phyloP scores from a whole-genome alignment of 2,113 vertebrate genomes.

The Phrynocephalus versicolor region DNA sequence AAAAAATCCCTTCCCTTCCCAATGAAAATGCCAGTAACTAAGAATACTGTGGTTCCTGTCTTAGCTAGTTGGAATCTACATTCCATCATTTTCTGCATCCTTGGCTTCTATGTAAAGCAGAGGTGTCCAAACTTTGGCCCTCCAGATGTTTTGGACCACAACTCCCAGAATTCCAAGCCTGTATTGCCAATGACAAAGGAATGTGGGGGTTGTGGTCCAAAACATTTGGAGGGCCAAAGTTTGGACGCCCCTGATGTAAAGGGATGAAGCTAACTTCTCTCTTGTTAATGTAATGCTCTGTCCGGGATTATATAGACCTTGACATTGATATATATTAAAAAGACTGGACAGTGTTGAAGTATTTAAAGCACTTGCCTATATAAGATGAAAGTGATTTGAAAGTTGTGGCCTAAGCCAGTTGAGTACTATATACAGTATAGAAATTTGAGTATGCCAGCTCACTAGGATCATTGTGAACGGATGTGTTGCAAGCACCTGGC shows the following conservation, averaged over 20 bases:
- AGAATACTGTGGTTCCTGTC: background rate
- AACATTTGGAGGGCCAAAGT: too few relatives aligned
- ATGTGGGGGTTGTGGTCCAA: too few relatives aligned
- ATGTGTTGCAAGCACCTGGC: background rate
- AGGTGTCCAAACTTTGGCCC: too few relatives aligned
- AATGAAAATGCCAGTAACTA: background rate
- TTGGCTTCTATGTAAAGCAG: background rate
- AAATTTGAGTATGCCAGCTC: background rate
- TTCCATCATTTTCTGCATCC: background rate
- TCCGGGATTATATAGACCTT: background rate
- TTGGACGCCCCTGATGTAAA: too few relatives aligned
- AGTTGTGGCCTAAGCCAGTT: background rate
- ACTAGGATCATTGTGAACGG: background rate
- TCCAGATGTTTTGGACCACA: too few relatives aligned
- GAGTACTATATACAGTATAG: too few relatives aligned
- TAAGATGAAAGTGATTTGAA: background rate
- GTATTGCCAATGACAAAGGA: too few relatives aligned
- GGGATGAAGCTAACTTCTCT: background rate
- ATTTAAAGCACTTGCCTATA: background rate
- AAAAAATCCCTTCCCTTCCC: background rate
- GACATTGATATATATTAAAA: background rate
- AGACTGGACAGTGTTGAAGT: background rate
- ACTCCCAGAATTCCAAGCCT: too few relatives aligned
- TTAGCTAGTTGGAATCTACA: background rate
- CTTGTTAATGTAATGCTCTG: background rate